These are phyloP conservation scores for Solenopsis fugax DNA, from an alignment of 1,140 invertebrate species.

Conservation along the genomic window DNA sequence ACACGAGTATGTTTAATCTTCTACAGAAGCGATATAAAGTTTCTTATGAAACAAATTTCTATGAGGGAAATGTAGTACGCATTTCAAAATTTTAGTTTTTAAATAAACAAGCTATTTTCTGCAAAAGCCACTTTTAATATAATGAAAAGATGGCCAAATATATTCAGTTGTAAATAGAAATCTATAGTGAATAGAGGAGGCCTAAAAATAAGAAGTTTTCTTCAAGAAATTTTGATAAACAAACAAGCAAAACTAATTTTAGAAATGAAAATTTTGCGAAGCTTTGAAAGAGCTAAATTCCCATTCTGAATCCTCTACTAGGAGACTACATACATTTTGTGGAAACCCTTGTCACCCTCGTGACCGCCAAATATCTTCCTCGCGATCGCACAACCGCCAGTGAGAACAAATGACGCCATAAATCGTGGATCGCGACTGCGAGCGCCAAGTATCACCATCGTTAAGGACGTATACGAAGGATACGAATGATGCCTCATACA, in stretches of 20 bases:
- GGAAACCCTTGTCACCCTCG: constrained; percentile 61
- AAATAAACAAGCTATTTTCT: not conserved
- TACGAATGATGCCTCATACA: constrained; percentile 59
- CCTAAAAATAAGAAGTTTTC: not conserved
- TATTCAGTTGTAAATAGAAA: not conserved
- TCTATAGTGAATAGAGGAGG: not conserved
- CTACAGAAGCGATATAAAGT: not conserved
- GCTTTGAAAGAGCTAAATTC: constrained; percentile 53
- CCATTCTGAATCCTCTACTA: constrained; percentile 28
- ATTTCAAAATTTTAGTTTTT: constrained; percentile 18
- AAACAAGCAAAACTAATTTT: not conserved
- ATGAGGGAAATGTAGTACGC: not conserved
- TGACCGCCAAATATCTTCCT: constrained; percentile 64
- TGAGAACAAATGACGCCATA: constrained; percentile 66
- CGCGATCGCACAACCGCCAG: constrained; percentile 52
- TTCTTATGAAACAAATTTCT: not conserved
- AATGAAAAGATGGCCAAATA: not conserved
- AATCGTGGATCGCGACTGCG: constrained; percentile 64
- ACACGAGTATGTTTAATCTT: not conserved
- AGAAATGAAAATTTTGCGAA: constrained; percentile 43
- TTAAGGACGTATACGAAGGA: constrained; percentile 53
- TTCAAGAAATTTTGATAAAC: not conserved
- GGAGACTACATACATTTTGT: constrained; percentile 65
- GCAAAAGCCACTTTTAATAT: not conserved
- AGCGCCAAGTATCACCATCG: constrained; percentile 29